Evolutionary conservation across 2,113 vertebrate genomes (phyloP), one percentile per base, ranked within the genome.

Genomic region (Etheostoma cragini): DNA sequence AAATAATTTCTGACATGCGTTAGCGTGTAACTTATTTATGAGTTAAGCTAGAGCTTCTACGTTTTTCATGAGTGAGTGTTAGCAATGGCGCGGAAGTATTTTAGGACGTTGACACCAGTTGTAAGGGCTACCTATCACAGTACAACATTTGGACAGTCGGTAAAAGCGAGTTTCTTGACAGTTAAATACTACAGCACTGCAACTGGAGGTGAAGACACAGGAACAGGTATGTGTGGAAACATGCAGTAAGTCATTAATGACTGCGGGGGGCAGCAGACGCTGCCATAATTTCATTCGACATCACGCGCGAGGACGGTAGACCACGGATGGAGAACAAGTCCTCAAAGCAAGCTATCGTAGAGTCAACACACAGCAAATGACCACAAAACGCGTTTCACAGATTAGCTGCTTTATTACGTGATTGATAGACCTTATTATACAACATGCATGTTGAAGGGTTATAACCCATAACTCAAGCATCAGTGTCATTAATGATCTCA

Each of bases 21-120:
- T 15, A 30, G 10, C 1, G 13, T 26, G 35, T 26, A 45, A 8
- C 65, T 53, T 46, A 19, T 68, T 2, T 4, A 12, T 3, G 16
- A n/a, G 16, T 26, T 26, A 21, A 68, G 5, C 73, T 35, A 11
- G 6, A n/a, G 38, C 46, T 10, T 58, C 13, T 6, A 8, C 1
- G 0, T 33, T 69, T 58, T 24, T 57, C 8, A 35, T 0, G 6
- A 35, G 5, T 35, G 1, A 46, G 6, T 42, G 30, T 62, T 35
- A 6, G 6, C 16, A 52, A 92, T 92, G 91, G 53, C 57, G 62
- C 78, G 86, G 0, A 81, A 50, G 78, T 21, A 22, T 71, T 15
- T 80, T 3, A 22, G 42, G 22, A 19, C 16, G 4, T 24, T 75
- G 30, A 26, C 30, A 15, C 6, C 30, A 24, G 1, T 53, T 46